phyloP scores from a whole-genome alignment of 2,797 vertebrate genomes.

The Falco cherrug region DNA sequence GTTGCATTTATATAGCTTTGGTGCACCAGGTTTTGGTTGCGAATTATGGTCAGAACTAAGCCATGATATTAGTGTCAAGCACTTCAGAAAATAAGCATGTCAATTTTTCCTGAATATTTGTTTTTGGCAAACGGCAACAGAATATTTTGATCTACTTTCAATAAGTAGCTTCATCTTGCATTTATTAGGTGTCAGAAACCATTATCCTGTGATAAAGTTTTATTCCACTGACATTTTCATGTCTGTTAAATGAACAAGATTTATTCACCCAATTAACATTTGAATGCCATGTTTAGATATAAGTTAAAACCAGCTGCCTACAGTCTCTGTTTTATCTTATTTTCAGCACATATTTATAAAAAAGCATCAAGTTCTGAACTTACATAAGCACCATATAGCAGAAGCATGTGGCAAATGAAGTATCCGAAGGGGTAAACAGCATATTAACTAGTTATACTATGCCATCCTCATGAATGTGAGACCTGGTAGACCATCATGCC shows the following conservation, averaged over 20 bases:
- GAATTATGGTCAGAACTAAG: background rate
- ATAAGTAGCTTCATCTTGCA: slow-evolving; percentile 73
- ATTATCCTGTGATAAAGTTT: slow-evolving; percentile 76
- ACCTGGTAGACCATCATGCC: background rate
- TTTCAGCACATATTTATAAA: slow-evolving; percentile 61
- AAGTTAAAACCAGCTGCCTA: slow-evolving; percentile 74
- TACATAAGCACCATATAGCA: background rate
- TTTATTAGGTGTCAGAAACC: slow-evolving; percentile 74
- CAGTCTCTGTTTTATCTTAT: slow-evolving; percentile 57
- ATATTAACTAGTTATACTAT: background rate
- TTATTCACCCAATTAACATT: slow-evolving; percentile 81
- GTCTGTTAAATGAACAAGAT: slow-evolving; percentile 78
- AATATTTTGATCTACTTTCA: slow-evolving; percentile 72
- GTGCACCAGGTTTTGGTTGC: background rate
- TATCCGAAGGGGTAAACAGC: background rate
- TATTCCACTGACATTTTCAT: slow-evolving; percentile 77
- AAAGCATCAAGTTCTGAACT: slow-evolving; percentile 24
- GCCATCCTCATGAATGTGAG: background rate
- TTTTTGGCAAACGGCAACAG: slow-evolving; percentile 70
- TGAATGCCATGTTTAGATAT: slow-evolving; percentile 78
- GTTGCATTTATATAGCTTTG: background rate
- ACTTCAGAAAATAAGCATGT: slow-evolving; percentile 52
- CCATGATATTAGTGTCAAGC: slow-evolving; percentile 9
- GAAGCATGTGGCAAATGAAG: background rate
- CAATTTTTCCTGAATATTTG: slow-evolving; percentile 66